Evolutionary conservation across 2,888 invertebrate species (phyloP).

Genomic region (Morpho achilles): DNA sequence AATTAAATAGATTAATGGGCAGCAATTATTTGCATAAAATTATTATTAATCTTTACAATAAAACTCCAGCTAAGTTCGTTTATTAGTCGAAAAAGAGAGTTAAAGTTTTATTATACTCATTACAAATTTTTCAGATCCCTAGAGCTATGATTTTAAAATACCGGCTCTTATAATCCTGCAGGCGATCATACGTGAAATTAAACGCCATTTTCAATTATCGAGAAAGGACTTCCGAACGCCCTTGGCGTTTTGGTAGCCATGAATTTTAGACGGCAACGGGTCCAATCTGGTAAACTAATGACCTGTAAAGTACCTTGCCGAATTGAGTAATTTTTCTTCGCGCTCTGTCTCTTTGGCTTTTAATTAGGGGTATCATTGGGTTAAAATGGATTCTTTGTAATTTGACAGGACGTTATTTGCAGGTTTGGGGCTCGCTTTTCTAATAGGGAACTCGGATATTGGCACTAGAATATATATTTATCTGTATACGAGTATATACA

Average conservation of each 20-base stretch:
- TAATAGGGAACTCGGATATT: conserved; percentile 1
- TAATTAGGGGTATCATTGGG: conserved; percentile 28
- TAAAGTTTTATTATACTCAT: not conserved
- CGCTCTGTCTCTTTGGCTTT: conserved; percentile 36
- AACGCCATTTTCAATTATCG: conserved; percentile 46
- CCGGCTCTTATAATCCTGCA: conserved; percentile 28
- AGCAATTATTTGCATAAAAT: too few relatives aligned
- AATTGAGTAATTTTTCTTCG: conserved; percentile 61
- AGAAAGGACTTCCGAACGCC: conserved; percentile 33
- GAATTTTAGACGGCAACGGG: conserved; percentile 50
- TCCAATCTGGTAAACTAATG: conserved; percentile 69
- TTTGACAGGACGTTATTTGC: conserved; percentile 8
- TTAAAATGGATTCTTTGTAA: conserved; percentile 23
- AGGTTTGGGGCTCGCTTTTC: not conserved
- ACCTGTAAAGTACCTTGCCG: conserved; percentile 67
- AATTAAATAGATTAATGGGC: too few relatives aligned
- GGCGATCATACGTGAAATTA: conserved; percentile 51
- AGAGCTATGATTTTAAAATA: conserved; percentile 23
- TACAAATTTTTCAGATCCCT: not conserved
- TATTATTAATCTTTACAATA: too few relatives aligned
- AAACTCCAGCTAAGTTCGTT: not conserved
- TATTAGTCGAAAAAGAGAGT: not conserved
- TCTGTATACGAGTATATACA: too few relatives aligned
- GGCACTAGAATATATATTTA: too few relatives aligned
- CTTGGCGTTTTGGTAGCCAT: conserved; percentile 45